These are phyloP conservation scores for Sminthurinus aureus DNA, from an alignment of 2,888 invertebrate genomes.

Conservation along the genomic window DNA sequence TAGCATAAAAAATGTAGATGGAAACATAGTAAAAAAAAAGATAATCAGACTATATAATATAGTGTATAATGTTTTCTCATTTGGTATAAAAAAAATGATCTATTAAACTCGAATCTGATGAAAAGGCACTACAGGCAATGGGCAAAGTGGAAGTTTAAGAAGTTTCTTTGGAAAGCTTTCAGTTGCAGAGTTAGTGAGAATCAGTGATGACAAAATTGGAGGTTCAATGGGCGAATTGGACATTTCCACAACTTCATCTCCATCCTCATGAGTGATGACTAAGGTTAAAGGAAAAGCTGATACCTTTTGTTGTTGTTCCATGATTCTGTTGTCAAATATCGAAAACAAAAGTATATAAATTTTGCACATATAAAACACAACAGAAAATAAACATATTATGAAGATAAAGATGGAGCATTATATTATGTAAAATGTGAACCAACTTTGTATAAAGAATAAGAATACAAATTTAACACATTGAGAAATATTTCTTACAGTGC, in stretches of 20 bases:
- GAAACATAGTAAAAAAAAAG: neutral
- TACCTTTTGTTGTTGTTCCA: neutral
- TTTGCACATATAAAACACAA: neutral
- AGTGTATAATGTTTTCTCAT: neutral
- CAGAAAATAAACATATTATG: neutral
- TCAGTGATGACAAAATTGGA: constrained; percentile 29
- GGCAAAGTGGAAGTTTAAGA: neutral
- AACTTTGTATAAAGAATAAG: too few relatives aligned
- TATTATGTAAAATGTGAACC: neutral
- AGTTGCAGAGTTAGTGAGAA: constrained; percentile 29
- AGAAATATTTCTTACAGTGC: constrained; percentile 1
- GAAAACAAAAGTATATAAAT: neutral
- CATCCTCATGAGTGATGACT: constrained; percentile 38
- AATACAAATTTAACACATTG: neutral
- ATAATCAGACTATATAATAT: constrained; percentile 32
- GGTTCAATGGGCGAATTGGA: constrained; percentile 29
- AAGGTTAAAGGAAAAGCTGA: neutral
- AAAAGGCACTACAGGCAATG: neutral
- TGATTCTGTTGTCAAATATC: constrained; percentile 13
- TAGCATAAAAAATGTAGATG: neutral
- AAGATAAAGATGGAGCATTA: neutral
- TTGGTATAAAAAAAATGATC: neutral
- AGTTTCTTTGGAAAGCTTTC: neutral
- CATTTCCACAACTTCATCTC: constrained; percentile 32
- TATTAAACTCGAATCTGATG: constrained; percentile 22